A percentile compares a stretch with the other conserved stretches of the same genome.
These are phyloP conservation scores for Trinectes maculatus DNA, from an alignment of 2,113 vertebrate species.

Conservation along the genomic window DNA sequence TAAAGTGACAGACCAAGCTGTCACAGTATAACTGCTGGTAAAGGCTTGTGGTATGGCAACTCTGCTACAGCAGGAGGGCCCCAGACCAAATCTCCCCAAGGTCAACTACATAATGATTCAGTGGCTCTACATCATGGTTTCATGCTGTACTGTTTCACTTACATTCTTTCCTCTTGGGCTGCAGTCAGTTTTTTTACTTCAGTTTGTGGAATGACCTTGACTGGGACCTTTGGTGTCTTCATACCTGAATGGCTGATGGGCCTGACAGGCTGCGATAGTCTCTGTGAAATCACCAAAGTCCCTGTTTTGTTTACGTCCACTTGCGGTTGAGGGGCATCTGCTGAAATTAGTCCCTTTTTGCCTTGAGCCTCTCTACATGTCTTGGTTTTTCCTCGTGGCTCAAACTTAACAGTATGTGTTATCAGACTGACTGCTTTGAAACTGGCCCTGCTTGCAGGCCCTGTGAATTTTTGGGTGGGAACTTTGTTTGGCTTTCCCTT, in stretches of 20 bases:
- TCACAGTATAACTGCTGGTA: neutral
- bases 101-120: neutral
- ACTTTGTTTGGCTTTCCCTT: neutral
- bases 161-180: slow-evolving; percentile 81
- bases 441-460: neutral
- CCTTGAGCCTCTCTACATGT: neutral
- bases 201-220: slow-evolving; percentile 38
- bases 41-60: neutral
- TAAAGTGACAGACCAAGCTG: neutral
- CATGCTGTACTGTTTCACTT: slow-evolving; percentile 35
- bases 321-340: neutral
- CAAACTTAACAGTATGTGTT: neutral
- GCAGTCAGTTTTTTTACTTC: slow-evolving; percentile 60
- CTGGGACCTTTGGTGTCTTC: slow-evolving; percentile 47
- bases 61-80: neutral
- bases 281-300: slow-evolving; percentile 27
- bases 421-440: neutral
- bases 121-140: neutral
- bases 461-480: accelerated
- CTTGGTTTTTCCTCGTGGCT: slow-evolving; percentile 15
- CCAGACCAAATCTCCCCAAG: too few species aligned
- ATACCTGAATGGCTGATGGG: slow-evolving; percentile 2
- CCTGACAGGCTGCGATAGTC: slow-evolving; percentile 27
- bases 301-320: neutral
- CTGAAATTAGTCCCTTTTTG: neutral